Percentiles rank a stretch among this genome's conserved stretches.
These are phyloP conservation scores for Semibalanus balanoides DNA, from an alignment of 1,140 invertebrate species.

Conservation along the genomic window DNA sequence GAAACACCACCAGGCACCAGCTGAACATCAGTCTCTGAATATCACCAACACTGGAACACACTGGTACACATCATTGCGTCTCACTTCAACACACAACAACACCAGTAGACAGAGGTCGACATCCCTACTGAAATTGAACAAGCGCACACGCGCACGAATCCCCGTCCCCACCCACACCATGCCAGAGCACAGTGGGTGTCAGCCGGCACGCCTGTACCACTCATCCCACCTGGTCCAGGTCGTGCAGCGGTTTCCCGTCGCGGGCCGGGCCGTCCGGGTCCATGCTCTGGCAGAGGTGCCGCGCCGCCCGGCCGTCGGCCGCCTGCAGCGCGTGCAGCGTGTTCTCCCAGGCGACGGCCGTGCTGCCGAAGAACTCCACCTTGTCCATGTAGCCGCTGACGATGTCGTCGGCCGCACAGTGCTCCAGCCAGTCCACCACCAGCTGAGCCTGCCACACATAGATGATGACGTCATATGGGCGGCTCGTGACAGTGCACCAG, in stretches of 20 bases:
- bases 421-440: conserved; percentile 76
- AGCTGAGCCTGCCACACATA: not conserved
- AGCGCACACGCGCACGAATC: too few species aligned
- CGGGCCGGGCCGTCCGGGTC: conserved; percentile 86
- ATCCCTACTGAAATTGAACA: too few species aligned
- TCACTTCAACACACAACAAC: too few species aligned
- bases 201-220: too few species aligned
- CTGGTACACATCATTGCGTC: too few species aligned
- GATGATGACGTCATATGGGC: too few species aligned
- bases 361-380: conserved; percentile 54
- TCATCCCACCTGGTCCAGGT: conserved; percentile 66
- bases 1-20: conserved; percentile 7
- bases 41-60: too few species aligned
- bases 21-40: too few species aligned
- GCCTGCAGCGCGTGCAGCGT: conserved; percentile 61
- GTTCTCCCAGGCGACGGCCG: conserved; percentile 73
- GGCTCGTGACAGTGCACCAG: conserved; percentile 50
- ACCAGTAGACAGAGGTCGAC: too few species aligned
- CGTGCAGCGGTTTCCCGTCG: conserved; percentile 63
- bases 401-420: conserved; percentile 49
- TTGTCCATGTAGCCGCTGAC: conserved; percentile 39
- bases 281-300: conserved; percentile 33
- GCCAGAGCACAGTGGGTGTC: too few species aligned
- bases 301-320: conserved; percentile 10
- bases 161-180: too few species aligned